Evolutionary conservation across 64 coral and sea anemone genomes (phyloP), one percentile per base, ranked within the genome.

Genomic region (Hydrozoanthus tunicans): DNA sequence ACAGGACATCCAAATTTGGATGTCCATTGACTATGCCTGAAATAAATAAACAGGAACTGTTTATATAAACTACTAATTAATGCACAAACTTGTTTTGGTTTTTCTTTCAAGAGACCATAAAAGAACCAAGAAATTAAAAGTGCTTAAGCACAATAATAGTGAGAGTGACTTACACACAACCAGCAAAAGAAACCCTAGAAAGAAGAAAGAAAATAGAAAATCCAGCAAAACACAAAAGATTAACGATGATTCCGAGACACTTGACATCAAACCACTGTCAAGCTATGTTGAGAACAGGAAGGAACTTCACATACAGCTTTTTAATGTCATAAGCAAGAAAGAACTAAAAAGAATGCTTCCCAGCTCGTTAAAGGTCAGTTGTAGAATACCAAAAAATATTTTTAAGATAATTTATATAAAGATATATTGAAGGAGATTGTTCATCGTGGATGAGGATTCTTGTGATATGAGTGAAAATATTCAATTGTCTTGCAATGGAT

Each of bases 331-430:
- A 24, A 58, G 82, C 81, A 96, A 96, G 62, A 96, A 93, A 32
- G 95, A 96, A 77, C 77, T 96, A 17, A 96, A 96, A 69, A 78
- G 73, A 66, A 79, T 96, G 82, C 83, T 96, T 54, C 95, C 95
- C 10, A 52, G 53, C 9, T 62, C 67, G 68, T 72, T 96, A 14
- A 96, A 96, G 95, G 95, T 96, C 61, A 55, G 60, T 61, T 65
- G 12, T 15, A 51, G 26, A 7, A 25, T 27, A 59, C 32, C 32
- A 43, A 43, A 43, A 43, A 1, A 43, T 43, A 43, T 20, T 43
- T 43, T 1, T 43, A 43, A 43, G 2, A 43, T 43, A 43, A 43
- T 43, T 43, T 43, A 43, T 43, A 43, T 43, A 43, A 43, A 43
- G 32, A 43, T 43, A 43, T 43, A 43, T 43, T 43, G 32, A 43